These are phyloP conservation scores for Trachops cirrhosus DNA, from an alignment of 2,797 vertebrate genomes.

Conservation along the genomic window DNA sequence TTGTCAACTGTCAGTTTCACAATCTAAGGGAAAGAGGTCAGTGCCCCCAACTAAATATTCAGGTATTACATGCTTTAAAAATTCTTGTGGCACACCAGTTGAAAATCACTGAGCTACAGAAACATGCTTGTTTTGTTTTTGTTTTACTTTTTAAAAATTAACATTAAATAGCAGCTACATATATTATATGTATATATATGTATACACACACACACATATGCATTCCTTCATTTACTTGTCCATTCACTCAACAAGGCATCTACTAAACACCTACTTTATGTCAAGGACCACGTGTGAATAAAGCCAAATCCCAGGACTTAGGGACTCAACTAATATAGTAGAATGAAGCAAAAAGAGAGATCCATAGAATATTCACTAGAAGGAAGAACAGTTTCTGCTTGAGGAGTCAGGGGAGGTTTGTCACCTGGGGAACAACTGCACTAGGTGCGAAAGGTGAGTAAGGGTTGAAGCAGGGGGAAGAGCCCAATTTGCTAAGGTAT, in stretches of 20 bases:
- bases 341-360: neutral
- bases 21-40: neutral
- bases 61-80: neutral
- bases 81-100: neutral
- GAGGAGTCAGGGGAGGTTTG: neutral
- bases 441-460: neutral
- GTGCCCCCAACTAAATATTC: neutral
- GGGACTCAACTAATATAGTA: neutral
- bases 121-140: neutral
- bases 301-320: neutral
- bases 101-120: neutral
- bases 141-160: neutral
- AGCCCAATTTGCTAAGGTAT: neutral
- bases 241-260: neutral
- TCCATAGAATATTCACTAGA: neutral
- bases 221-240: neutral
- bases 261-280: neutral
- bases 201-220: neutral
- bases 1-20: neutral
- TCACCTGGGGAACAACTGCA: neutral
- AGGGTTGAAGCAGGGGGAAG: neutral
- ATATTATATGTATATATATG: no score
- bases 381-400: neutral
- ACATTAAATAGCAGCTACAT: neutral
- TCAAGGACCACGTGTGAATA: neutral